Evolutionary conservation across 2,797 vertebrate species (phyloP), one percentile per base, ranked within the genome.

Genomic region (Bovichtus diacanthus): DNA sequence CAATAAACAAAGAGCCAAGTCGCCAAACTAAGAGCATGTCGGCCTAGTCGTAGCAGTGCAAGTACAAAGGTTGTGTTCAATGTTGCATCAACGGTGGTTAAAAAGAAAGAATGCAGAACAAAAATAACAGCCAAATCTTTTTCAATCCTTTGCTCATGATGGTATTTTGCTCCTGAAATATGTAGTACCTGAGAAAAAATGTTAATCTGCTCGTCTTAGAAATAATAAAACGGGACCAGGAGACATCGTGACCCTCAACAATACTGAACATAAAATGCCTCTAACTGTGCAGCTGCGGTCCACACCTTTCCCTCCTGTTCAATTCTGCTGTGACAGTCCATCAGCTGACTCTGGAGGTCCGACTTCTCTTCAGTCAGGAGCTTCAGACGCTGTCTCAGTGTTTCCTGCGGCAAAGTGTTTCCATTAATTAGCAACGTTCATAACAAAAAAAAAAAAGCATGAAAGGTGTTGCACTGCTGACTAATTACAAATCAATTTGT

Each of bases 291-390:
- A 38, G 12, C 21, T 34, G 11, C 55, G 49, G 46, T 55, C 49
- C 67, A 47, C 5, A 98, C 97, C 96, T 97, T 97, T 87, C 93
- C 87, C 85, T 98, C 97, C 88, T 96, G 95, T 56, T 96, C 92
- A 31, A 96, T 90, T 70, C 89, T 90, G 78, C 95, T 91, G 34
- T 92, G 93, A 80, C 91, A 96, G 76, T 97, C 94, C 93, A 94
- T 95, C 73, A 97, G 91, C 70, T 97, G 95, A 80, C 82, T 94
- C 84, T 95, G 95, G 39, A 98, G 94, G 64, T 88, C 91, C 18
- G 71, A 91, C 88, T 95, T 97, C 84, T 98, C 94, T 25, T 94
- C 91, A 60, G 93, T 95, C 70, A 97, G 86, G 55, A 95, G 90
- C 86, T 96, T 95, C 87, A 97, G 94, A 72, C 94, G 85, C 7